These are phyloP conservation scores for Lochmaea capreae DNA, from an alignment of 2,888 invertebrate genomes.

Conservation along the genomic window DNA sequence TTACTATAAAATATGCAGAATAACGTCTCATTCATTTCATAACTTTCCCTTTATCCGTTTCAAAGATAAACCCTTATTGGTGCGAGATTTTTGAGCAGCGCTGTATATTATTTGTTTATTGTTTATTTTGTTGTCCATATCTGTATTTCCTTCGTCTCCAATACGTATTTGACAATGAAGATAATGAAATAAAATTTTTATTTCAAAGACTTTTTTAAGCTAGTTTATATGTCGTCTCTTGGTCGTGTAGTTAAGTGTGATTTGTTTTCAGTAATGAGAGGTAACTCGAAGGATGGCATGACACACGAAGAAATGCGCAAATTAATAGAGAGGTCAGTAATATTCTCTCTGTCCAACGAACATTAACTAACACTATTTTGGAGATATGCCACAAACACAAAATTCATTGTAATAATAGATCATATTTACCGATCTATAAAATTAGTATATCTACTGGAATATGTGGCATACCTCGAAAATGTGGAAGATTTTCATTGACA, in stretches of 20 bases:
- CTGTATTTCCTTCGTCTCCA: no score
- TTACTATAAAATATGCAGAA: no score
- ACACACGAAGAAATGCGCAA: slow-evolving; percentile 97
- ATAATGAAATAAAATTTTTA: slow-evolving; percentile 41
- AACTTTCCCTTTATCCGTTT: no score
- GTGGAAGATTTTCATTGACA: slow-evolving; percentile 3
- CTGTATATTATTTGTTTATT: no score
- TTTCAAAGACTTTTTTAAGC: slow-evolving; percentile 41
- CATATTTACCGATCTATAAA: neutral
- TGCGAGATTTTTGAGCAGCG: no score
- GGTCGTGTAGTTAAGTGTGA: slow-evolving; percentile 68
- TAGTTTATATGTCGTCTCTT: slow-evolving; percentile 62
- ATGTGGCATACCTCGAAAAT: slow-evolving; percentile 10
- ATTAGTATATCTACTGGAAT: neutral
- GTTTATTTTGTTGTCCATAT: no score
- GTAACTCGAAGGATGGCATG: slow-evolving; percentile 89
- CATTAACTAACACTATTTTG: slow-evolving; percentile 11
- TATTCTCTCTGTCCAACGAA: slow-evolving; percentile 21
- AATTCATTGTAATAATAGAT: neutral
- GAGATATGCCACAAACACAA: slow-evolving; percentile 7
- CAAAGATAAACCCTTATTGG: no score
- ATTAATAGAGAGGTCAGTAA: slow-evolving; percentile 95
- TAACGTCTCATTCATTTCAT: no score
- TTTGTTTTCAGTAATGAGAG: slow-evolving; percentile 74
- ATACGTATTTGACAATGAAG: neutral